These are phyloP conservation scores for Shinisaurus crocodilurus DNA, from an alignment of 2,113 vertebrate species.

Conservation along the genomic window DNA sequence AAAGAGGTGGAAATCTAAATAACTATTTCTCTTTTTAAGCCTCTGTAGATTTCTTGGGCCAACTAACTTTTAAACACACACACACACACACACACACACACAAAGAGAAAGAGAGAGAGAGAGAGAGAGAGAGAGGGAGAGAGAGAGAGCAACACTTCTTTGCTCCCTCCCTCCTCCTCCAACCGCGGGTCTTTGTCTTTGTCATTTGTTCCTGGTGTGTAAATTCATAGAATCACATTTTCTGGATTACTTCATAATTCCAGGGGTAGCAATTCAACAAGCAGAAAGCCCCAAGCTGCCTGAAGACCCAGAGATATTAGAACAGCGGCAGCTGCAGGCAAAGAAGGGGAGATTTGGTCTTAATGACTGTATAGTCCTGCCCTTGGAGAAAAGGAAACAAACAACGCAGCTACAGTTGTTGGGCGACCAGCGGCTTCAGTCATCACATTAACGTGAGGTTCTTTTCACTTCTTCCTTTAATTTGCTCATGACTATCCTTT, in stretches of 20 bases:
- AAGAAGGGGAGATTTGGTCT: slow-evolving; percentile 18
- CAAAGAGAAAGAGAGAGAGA: too few relatives aligned
- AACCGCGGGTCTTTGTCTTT: background rate
- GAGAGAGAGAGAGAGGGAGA: too few relatives aligned
- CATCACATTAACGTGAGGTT: background rate
- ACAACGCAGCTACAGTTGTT: slow-evolving; percentile 5
- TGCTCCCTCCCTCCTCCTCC: too few relatives aligned
- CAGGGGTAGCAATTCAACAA: slow-evolving; percentile 10
- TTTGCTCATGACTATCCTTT: slow-evolving; percentile 1
- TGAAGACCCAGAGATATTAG: background rate
- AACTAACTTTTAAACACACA: background rate
- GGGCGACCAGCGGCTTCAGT: background rate
- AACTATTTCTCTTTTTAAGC: background rate
- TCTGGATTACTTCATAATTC: slow-evolving; percentile 24
- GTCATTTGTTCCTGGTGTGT: slow-evolving; percentile 1
- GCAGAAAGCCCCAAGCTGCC: background rate
- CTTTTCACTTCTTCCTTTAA: background rate
- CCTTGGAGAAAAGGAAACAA: slow-evolving; percentile 36
- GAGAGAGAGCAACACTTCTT: background rate
- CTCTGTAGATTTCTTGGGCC: background rate
- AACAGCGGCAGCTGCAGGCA: background rate
- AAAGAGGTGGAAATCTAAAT: background rate
- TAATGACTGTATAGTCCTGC: slow-evolving; percentile 12
- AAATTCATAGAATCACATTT: slow-evolving; percentile 25
- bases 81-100: background rate